Base-by-base conservation (phyloP, 2,888 invertebrate species). In the Aromia moschata region DNA sequence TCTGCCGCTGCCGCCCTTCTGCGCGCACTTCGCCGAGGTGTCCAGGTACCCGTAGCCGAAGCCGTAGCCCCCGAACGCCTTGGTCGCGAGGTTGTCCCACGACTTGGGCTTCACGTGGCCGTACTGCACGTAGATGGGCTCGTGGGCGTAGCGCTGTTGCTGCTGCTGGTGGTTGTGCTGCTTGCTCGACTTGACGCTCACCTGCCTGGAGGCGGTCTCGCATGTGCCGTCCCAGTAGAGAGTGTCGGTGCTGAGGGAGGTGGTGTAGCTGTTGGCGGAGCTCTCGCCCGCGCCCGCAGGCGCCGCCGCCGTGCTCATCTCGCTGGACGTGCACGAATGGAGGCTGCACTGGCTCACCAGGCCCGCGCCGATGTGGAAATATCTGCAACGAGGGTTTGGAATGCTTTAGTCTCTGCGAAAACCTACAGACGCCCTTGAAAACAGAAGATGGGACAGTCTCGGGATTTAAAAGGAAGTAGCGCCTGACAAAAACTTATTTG, bases 71-170 rank as follows among this genome's bases (percentile, higher is more conserved):
- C 93, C 92, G 67, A 92, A 89, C 0, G 91, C 90, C 81, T 93
- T 93, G 1, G 92, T 92, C 0, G 93, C 90, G 53, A 94, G 81
- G 79, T 94, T 94, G 76, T 94, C 94, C 93, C 94, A 94, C 0
- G 93, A 94, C 77, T 94, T 94, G 0, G 94, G 94, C 74, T 94
- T 94, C 0, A 78, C 79, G 46, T 70, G 68, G 37, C 64, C 66
- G 68, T 84, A 85, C 58, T 84, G 83, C 2, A 77, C 75, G 62
- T 69, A 84, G 73, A 75, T 82, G 72, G 74, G 82, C 73, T 78
- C 84, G 76, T 51, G 80, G 54, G 72, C 66, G 52, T 70, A 68
- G 36, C 70, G 70, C 51, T 73, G 75, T 53, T 72, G 73, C 15
- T 70, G 71, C 40, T 62, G 81, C 73, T 73, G 79, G 76, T 71